These are phyloP conservation scores for Salvator merianae DNA, from an alignment of 2,113 vertebrate genomes.

Conservation along the genomic window DNA sequence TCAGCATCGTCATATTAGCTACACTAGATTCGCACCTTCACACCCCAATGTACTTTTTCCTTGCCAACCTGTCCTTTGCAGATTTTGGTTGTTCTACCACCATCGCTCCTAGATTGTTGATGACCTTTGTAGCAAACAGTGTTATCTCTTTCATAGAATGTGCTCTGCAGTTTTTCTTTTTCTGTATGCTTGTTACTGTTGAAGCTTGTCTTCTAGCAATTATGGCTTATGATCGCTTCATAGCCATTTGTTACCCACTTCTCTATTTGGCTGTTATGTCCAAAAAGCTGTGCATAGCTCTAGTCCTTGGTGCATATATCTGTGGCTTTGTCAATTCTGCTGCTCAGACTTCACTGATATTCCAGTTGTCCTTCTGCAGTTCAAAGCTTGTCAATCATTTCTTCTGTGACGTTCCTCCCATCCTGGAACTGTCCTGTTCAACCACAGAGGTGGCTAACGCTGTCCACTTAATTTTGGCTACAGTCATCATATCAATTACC, in stretches of 20 bases:
- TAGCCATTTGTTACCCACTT: conserved; percentile 17
- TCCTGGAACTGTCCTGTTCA: conserved; percentile 30
- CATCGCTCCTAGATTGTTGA: conserved; percentile 19
- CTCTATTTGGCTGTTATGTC: background rate
- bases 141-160: background rate
- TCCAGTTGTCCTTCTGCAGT: conserved; percentile 47
- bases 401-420: background rate
- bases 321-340: background rate
- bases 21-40: background rate
- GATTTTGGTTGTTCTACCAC: conserved; percentile 17
- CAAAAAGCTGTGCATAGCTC: background rate
- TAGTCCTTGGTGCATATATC: background rate
- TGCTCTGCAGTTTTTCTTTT: conserved; percentile 21
- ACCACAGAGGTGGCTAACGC: conserved; percentile 34
- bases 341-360: conserved; percentile 30
- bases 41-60: background rate
- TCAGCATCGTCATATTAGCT: background rate
- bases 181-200: conserved; percentile 3
- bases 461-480: conserved; percentile 27
- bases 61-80: background rate
- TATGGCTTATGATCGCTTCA: conserved; percentile 11
- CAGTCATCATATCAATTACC: background rate
- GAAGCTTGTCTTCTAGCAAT: conserved; percentile 30
- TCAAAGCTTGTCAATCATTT: conserved; percentile 11
- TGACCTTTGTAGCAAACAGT: background rate